These are phyloP conservation scores for Temnopleurus reevesii DNA, from an alignment of 53 echinoderm and acorn worm species.

Conservation along the genomic window DNA sequence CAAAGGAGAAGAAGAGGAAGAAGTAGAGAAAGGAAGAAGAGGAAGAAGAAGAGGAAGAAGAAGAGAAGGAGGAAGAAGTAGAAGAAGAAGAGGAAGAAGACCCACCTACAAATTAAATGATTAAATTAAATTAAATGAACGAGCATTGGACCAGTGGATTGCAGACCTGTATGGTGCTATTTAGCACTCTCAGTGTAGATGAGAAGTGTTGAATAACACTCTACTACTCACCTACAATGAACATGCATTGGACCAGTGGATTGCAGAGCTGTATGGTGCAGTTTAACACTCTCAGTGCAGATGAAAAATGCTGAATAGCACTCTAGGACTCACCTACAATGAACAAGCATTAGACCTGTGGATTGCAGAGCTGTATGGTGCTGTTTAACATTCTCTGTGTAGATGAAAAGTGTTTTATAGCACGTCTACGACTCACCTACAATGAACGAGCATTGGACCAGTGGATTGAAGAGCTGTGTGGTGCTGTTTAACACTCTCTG, in stretches of 20 bases:
- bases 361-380: background rate
- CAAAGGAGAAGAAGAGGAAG: no score
- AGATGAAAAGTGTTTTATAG: constrained; percentile 76
- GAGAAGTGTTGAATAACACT: constrained; percentile 81
- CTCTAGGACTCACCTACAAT: constrained; percentile 96
- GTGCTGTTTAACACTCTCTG: constrained; percentile 60
- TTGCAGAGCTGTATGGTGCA: background rate
- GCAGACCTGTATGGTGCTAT: background rate
- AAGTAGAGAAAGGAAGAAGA: no score
- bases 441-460: constrained; percentile 86
- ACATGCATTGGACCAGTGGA: constrained; percentile 67
- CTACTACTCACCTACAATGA: constrained; percentile 96
- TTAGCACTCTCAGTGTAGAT: constrained; percentile 68
- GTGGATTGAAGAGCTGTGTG: background rate
- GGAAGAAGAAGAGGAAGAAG: no score
- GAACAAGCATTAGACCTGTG: constrained; percentile 75
- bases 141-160: constrained; percentile 61
- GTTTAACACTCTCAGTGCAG: constrained; percentile 67
- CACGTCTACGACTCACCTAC: constrained; percentile 97
- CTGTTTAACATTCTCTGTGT: constrained; percentile 63
- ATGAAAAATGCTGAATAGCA: constrained; percentile 78
- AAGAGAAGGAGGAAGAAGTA: no score
- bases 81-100: no score
- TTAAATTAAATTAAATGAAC: constrained; percentile 66
- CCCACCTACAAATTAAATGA: no score